Base-by-base conservation (phyloP, 2,797 vertebrate species). In the Mastacembelus armatus region DNA sequence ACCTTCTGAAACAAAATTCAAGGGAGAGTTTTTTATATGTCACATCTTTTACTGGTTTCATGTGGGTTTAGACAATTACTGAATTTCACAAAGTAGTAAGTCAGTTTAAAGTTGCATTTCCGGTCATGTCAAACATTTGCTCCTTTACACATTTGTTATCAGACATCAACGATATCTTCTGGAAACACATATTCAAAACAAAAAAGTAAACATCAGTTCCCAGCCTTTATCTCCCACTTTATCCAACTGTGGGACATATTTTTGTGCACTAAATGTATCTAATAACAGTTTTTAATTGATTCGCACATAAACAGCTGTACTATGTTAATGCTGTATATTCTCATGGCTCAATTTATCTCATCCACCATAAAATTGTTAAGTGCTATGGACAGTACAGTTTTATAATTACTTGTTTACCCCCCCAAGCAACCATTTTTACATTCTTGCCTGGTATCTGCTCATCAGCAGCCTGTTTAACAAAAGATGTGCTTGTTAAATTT, bases 1-100 rank as follows among this genome's bases (percentile, higher is more conserved):
- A 4, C 42, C 59, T 76, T 73, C 56, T 40, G 38, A 83, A 67
- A 59, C 54, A 10, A 48, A 78, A 64, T 73, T 75, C 57, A 76
- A 58, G 69, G 44, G 55, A 60, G 8, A 42, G 57, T 76, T 72
- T 44, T 73, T 80, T 66, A 69, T 44, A 56, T 70, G 77, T 83
- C 38, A 51, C 39, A 32, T 44, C 42, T 2, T 30, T 47, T 35
- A 60, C 19, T 50, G 54, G 55, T 78, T 84, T 84, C 19, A 63
- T 72, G 35, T 79, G 52, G 51, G 30, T 71, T 65, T 55, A 50
- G 32, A 63, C 35, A 48, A 56, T 67, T 32, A 10, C 27, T 16
- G 26, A 59, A 61, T 67, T 54, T 36, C 22, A 47, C 22, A 68
- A 63, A 66, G 39, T 18, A 32, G 15, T 10, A 4, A 15, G 18